Evolutionary conservation across 2,797 vertebrate genomes (phyloP).

Genomic region (Gallirallus australis): DNA sequence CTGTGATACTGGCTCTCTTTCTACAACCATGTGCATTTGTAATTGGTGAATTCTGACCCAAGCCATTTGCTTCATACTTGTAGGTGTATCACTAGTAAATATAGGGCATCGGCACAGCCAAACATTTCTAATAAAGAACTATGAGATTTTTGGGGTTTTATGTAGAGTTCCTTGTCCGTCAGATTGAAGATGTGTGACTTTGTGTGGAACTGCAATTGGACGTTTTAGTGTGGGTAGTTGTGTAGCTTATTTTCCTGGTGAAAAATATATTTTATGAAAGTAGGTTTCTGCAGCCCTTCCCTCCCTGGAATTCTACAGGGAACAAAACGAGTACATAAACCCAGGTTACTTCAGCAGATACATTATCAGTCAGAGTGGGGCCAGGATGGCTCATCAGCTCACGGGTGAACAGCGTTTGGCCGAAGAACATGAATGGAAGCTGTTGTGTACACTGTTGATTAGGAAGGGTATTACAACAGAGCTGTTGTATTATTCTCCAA

Average conservation of each 20-base stretch:
- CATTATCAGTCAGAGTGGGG: background rate
- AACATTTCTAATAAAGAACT: background rate
- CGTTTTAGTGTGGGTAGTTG: fast-evolving
- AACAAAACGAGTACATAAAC: background rate
- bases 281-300: background rate
- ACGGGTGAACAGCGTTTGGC: background rate
- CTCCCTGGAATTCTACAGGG: background rate
- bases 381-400: background rate
- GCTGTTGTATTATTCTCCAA: background rate
- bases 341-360: background rate
- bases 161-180: background rate
- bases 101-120: background rate
- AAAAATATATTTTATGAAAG: background rate
- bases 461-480: background rate
- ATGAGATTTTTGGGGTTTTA: background rate
- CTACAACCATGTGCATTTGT: background rate
- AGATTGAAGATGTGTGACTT: background rate
- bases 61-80: background rate
- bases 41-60: background rate
- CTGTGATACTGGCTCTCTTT: background rate
- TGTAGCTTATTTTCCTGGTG: background rate
- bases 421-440: background rate
- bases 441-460: background rate
- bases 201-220: background rate
- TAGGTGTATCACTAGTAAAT: background rate